These are phyloP conservation scores for Epinephelus malabaricus DNA, from an alignment of 2,797 vertebrate species.

Conservation along the genomic window DNA sequence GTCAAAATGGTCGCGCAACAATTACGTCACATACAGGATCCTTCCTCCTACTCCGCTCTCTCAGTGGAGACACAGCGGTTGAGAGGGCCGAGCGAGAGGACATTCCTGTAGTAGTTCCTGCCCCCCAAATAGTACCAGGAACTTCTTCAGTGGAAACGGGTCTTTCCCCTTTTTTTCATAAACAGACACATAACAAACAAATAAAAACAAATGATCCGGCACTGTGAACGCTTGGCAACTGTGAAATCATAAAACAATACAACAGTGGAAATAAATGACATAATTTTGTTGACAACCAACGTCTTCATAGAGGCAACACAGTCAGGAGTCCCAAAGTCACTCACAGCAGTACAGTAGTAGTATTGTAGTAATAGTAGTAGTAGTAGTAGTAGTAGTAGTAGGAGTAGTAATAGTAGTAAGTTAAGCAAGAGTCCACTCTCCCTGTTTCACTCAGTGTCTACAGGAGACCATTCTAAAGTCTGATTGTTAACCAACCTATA, in stretches of 20 bases:
- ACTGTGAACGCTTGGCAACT: slow-evolving; percentile 79
- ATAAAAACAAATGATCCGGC: slow-evolving; percentile 68
- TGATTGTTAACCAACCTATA: slow-evolving; percentile 85
- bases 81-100: too few species aligned
- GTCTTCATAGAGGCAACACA: slow-evolving; percentile 65
- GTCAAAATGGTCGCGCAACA: too few species aligned
- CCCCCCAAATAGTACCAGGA: too few species aligned
- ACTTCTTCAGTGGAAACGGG: too few species aligned
- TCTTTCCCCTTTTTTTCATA: slow-evolving; percentile 48
- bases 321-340: slow-evolving; percentile 56
- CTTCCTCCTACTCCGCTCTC: too few species aligned
- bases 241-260: slow-evolving; percentile 62
- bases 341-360: slow-evolving; percentile 73
- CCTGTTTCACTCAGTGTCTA: slow-evolving; percentile 57
- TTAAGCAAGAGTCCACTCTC: slow-evolving; percentile 60
- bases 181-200: slow-evolving; percentile 60
- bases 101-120: too few species aligned
- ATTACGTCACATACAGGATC: too few species aligned
- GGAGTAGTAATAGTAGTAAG: slow-evolving; percentile 71
- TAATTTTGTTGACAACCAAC: slow-evolving; percentile 58
- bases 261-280: slow-evolving; percentile 58
- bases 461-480: slow-evolving; percentile 69
- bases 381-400: slow-evolving; percentile 53
- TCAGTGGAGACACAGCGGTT: too few species aligned
- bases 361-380: slow-evolving; percentile 33